phyloP scores from a whole-genome alignment of 1,140 invertebrate genomes.

The Planococcus citri region DNA sequence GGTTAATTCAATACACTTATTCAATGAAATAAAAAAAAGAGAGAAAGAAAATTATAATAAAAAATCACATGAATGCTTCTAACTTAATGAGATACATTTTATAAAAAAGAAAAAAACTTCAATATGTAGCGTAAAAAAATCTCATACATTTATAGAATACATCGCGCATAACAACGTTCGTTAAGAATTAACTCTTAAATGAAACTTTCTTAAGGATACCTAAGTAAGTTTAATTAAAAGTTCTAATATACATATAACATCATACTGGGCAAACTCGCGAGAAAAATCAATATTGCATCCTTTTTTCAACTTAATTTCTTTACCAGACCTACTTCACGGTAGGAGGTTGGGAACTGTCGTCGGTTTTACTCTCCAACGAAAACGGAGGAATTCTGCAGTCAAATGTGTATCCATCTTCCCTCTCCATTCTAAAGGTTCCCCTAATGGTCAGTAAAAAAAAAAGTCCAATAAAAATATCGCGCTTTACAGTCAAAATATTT shows the following conservation, averaged over 20 bases:
- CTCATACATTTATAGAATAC: background rate
- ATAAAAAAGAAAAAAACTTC: background rate
- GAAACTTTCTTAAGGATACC: background rate
- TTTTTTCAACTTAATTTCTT: background rate
- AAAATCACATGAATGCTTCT: background rate
- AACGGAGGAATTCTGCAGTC: constrained; percentile 94
- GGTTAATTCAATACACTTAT: background rate
- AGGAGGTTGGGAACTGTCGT: constrained; percentile 32
- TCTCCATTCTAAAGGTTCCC: constrained; percentile 93
- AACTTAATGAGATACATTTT: background rate
- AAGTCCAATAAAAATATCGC: background rate
- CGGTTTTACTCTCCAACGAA: constrained; percentile 83
- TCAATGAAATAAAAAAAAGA: background rate
- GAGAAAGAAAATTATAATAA: background rate
- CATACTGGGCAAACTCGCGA: background rate
- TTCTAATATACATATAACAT: background rate
- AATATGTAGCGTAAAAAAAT: background rate
- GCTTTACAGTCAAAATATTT: background rate
- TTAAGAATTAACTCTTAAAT: background rate
- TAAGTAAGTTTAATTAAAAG: background rate
- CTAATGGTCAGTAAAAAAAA: constrained; percentile 31
- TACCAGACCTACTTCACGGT: constrained; percentile 1
- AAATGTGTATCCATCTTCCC: constrained; percentile 89
- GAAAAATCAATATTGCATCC: background rate
- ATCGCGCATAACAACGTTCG: background rate